Percentiles rank a stretch among this genome's conserved stretches.
Conservation (phyloP, 2,888 invertebrate species). For the Papilio protenor region DNA sequence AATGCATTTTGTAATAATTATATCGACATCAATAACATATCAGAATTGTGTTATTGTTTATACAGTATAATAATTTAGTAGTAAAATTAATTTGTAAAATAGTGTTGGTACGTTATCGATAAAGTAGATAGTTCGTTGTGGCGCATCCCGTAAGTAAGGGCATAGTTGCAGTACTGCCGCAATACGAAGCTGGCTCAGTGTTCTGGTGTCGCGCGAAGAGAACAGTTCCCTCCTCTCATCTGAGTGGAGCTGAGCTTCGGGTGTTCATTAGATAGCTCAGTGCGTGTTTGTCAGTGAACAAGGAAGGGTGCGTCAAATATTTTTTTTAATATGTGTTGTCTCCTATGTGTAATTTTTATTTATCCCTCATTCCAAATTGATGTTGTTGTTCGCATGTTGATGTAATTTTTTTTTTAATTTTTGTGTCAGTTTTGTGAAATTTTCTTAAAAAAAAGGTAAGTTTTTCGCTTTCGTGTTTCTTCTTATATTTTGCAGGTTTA, state of each 20-base stretch:
- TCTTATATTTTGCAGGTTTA: not conserved
- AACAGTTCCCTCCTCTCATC: not conserved
- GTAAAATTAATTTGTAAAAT: not conserved
- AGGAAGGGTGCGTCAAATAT: constrained; percentile 15
- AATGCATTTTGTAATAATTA: not conserved
- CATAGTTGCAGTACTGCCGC: constrained; percentile 17
- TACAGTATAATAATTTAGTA: not conserved
- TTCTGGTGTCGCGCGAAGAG: constrained; percentile 6
- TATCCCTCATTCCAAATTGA: not conserved
- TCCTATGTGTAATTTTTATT: not conserved
- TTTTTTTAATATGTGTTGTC: not conserved
- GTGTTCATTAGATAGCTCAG: constrained; percentile 6
- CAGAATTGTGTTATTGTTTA: not conserved
- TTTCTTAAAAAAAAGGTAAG: not conserved
- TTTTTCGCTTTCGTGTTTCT: not conserved
- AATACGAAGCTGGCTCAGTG: not conserved
- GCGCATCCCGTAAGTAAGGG: not conserved
- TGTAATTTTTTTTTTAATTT: constrained; percentile 1
- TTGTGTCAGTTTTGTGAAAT: constrained; percentile 5
- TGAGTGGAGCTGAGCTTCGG: not conserved
- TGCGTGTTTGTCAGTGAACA: constrained; percentile 17
- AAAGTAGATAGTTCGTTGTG: not conserved
- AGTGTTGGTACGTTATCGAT: not conserved
- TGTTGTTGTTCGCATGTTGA: constrained; percentile 23
- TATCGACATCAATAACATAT: not conserved